These are phyloP conservation scores for Zootoca vivipara DNA, from an alignment of 2,113 vertebrate genomes.

Conservation along the genomic window DNA sequence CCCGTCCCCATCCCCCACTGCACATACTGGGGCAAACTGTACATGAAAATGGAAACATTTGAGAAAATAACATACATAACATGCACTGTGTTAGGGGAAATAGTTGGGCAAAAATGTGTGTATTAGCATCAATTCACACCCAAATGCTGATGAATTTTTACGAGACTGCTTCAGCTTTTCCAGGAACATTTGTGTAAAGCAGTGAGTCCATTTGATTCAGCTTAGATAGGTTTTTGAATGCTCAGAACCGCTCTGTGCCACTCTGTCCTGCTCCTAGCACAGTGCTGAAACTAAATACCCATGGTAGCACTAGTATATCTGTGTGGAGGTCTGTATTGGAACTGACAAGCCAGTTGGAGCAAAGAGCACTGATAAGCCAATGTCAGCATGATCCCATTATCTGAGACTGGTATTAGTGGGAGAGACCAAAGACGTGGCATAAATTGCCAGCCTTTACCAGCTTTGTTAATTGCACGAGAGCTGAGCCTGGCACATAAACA, in stretches of 20 bases:
- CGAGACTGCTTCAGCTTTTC: not conserved
- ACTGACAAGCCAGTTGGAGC: not conserved
- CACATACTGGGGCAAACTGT: too few relatives aligned
- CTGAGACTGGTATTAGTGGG: not conserved
- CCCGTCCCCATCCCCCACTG: too few relatives aligned
- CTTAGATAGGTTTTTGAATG: not conserved
- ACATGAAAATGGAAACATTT: too few relatives aligned
- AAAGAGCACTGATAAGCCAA: not conserved
- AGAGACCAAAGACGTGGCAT: not conserved
- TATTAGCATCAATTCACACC: too few relatives aligned
- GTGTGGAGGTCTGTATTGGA: not conserved
- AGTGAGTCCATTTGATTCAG: too few relatives aligned
- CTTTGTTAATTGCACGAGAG: not conserved
- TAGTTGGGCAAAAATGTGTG: too few relatives aligned
- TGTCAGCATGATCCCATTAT: conserved; percentile 4
- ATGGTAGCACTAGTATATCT: not conserved
- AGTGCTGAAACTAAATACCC: not conserved
- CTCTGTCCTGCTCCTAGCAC: not conserved
- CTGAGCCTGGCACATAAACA: not conserved
- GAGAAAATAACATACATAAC: too few relatives aligned
- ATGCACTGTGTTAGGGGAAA: too few relatives aligned
- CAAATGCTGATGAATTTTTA: too few relatives aligned
- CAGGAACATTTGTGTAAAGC: not conserved
- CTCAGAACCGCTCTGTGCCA: not conserved
- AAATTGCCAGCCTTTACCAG: not conserved